Conservation (phyloP, 2,797 vertebrate species). For the Microctenopoma stevenorrisi region DNA sequence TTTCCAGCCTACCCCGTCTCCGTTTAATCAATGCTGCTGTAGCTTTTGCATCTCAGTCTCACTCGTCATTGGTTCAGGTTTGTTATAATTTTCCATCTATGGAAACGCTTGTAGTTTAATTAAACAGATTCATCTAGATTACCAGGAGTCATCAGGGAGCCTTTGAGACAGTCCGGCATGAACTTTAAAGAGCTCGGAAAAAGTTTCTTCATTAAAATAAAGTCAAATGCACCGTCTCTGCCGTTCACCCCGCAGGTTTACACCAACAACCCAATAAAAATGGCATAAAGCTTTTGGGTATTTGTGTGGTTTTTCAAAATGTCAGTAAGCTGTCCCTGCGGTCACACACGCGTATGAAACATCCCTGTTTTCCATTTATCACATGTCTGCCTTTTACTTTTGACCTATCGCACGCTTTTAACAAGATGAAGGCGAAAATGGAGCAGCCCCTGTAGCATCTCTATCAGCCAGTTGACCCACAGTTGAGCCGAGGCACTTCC, state of each 20-base stretch:
- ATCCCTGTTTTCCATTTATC: slow-evolving; percentile 37
- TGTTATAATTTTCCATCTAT: background rate
- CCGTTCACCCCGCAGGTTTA: background rate
- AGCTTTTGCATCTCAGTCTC: too few species aligned
- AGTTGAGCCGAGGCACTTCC: slow-evolving; percentile 56
- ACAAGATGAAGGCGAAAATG: slow-evolving; percentile 59
- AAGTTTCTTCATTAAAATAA: slow-evolving; percentile 7
- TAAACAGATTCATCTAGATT: background rate
- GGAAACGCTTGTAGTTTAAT: slow-evolving; percentile 1
- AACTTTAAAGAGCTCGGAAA: background rate
- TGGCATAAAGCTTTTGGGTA: background rate
- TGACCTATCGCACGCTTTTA: slow-evolving; percentile 56
- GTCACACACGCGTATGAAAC: slow-evolving; percentile 25
- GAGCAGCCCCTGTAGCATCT: slow-evolving; percentile 45
- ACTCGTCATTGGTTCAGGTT: too few species aligned
- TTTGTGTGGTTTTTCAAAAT: slow-evolving; percentile 27
- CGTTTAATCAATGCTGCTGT: too few species aligned
- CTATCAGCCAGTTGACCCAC: slow-evolving; percentile 62
- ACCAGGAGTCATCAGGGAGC: background rate
- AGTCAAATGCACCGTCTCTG: background rate
- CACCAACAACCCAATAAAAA: slow-evolving; percentile 14
- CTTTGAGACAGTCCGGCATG: background rate
- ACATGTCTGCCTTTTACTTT: slow-evolving; percentile 42
- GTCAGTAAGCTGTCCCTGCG: slow-evolving; percentile 27
- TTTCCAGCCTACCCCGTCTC: too few species aligned